Conservation (phyloP, 1,140 invertebrate genomes). For the Microplitis mediator region DNA sequence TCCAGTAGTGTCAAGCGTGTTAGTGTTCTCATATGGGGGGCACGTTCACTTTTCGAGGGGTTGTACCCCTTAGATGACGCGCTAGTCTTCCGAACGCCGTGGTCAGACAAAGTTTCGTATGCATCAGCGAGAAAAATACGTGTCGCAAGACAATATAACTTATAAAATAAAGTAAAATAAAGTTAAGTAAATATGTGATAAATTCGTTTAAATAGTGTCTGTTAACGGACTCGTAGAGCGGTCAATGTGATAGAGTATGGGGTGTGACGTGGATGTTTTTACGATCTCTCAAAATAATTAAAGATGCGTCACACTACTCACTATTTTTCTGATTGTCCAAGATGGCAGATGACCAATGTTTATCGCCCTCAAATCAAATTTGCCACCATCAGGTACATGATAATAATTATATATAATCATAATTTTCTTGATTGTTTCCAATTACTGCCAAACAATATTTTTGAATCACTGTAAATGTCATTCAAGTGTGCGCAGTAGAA, state of each 20-base stretch:
- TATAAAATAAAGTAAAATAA: neutral
- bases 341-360: conserved; percentile 60
- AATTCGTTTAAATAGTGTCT: neutral
- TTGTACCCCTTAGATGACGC: conserved; percentile 28
- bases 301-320: conserved; percentile 45
- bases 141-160: neutral
- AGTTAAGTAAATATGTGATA: neutral
- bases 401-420: conserved; percentile 9
- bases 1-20: conserved; percentile 2
- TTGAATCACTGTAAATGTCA: too few species aligned
- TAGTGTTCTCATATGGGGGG: conserved; percentile 23
- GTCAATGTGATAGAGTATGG: conserved; percentile 33
- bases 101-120: conserved; percentile 17
- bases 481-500: too few species aligned
- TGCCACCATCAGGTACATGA: conserved; percentile 53
- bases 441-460: too few species aligned
- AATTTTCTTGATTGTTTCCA: neutral
- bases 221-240: too few species aligned
- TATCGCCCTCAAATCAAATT: conserved; percentile 51
- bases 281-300: neutral
- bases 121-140: conserved; percentile 9
- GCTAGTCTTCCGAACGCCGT: conserved; percentile 22
- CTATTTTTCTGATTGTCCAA: conserved; percentile 53
- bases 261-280: conserved; percentile 37
- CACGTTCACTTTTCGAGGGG: conserved; percentile 26